Evolutionary conservation across 2,888 invertebrate genomes (phyloP), one percentile per base, ranked within the genome.

Genomic region (Drosophila nigricruria): DNA sequence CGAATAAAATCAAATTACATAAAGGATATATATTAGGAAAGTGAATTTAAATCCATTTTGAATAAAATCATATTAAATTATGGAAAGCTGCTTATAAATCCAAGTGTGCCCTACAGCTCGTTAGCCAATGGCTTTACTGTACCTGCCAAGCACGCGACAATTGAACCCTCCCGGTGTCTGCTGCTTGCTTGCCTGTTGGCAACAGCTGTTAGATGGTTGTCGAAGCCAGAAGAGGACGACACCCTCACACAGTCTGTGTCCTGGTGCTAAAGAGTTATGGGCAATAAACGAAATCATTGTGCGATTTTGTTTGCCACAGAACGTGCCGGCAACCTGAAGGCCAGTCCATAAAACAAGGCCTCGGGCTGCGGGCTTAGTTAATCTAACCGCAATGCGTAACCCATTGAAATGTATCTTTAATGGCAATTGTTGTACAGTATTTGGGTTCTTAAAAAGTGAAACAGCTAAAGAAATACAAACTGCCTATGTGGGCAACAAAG

Each of bases 281-380:
- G 75, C 86, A 86, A 90, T 90, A 90, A 90, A 90, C 80, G 75
- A 83, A 88, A 89, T 89, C 82, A 82, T 84, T 75, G 75, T 63
- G 47, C 58, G 45, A 60, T 71, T 76, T 82, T 50, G 77, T 61
- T 59, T 71, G 69, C 62, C 80, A 66, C 64, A 68, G 65, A 69
- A 79, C 85, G 79, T 70, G 67, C 69, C 40, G 65, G 58, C 54
- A 81, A 78, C 71, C 66, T 71, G 66, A 49, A 58, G 16, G 27
- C n/a, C 16, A 73, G 74, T 75, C 62, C 50, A 72, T 79, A 73
- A 85, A 82, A 85, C 62, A 57, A 45, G 49, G 20, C 69, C 52
- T n/a, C 36, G 50, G 69, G 54, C 47, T 56, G 49, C 53, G 34
- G 49, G 52, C 56, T 65, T 54, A 73, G 74, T 83, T 81, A 78